Evolutionary conservation across 2,113 vertebrate species (phyloP), one percentile per base, ranked within the genome.

Genomic region (Passer montanus): DNA sequence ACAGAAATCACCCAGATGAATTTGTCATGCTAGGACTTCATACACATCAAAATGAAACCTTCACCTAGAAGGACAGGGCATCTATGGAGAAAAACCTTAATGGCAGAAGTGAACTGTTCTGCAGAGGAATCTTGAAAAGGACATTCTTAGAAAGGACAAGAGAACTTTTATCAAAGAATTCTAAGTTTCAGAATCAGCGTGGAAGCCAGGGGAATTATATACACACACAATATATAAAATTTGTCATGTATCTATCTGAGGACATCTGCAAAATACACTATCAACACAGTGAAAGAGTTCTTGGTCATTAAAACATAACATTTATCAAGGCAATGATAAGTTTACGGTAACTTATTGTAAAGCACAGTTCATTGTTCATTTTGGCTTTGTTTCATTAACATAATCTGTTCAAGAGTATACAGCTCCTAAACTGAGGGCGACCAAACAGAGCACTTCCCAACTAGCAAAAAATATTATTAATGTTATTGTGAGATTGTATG

Each of bases 121-220:
- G 33, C 1, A 4, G 73, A 56, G 11, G 11, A 49, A 62, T 12
- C 22, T 28, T 49, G n/a, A 50, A 82, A 91, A 83, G 31, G 26
- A 78, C 35, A 60, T 4, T 8, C 35, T 69, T 47, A 67, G 33
- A 68, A 85, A 79, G 39, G 14, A 73, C 43, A 60, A 58, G 10
- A 49, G 50, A 81, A 77, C 1, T 15, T 9, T 3, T 22, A 50
- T 17, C n/a, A 76, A 75, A 33, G 59, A 79, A 73, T 60, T 60
- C 22, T 14, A 74, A 85, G 30, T 53, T 89, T 37, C 62, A 63
- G 19, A 80, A 72, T 21, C 26, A 35, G 18, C 0, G 0, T n/a
- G 10, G 8, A 23, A 12, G 11, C 13, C 1, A 2, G 30, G 5
- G 27, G 5, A 44, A 37, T n/a, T 13, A 27, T 3, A 37, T 4